Evolutionary conservation across 2,888 invertebrate genomes (phyloP), one percentile per base, ranked within the genome.

Genomic region (Noctua janthina): DNA sequence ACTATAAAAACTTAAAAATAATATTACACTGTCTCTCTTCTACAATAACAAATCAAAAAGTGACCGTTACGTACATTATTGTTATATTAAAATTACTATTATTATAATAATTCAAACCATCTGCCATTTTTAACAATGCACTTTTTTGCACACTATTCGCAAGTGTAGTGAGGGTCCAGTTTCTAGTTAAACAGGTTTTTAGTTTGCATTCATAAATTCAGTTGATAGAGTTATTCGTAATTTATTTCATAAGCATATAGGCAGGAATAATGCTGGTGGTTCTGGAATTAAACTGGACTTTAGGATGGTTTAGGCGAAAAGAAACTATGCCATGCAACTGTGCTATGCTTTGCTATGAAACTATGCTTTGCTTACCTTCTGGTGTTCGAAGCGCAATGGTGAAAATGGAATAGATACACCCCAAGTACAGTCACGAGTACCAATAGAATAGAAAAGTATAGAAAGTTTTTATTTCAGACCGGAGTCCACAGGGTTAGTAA

Each of bases 71-170:
- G 49, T 83, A 66, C 83, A 86, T 89, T 83, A 87, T 82, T 87
- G 70, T 79, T 88, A 88, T 89, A 90, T 82, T 85, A 87, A 87
- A 89, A 88, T 89, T 85, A 89, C 89, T 91, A 89, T 88, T 84
- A 88, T 91, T 91, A 91, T 91, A 89, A 90, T 92, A 89, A 90
- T 85, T 88, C 89, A 90, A 91, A 90, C 94, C 96, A 96, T 95
- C 96, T 96, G 96, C 94, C 90, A 87, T 90, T 88, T 90, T 90
- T 69, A 86, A 95, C 94, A 95, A 93, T 93, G 93, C 93, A 94
- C 89, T 92, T 94, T 93, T 94, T 95, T 95, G 93, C 89, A 92
- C 89, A 92, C 91, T 93, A 93, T 95, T 95, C 80, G 95, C 95
- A 91, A 94, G 84, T 88, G 87, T 89, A 85, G 85, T 88, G 88